Evolutionary conservation across 2,888 invertebrate genomes (phyloP), one percentile per base, ranked within the genome.

Genomic region (Pollenia griseotomentosa): DNA sequence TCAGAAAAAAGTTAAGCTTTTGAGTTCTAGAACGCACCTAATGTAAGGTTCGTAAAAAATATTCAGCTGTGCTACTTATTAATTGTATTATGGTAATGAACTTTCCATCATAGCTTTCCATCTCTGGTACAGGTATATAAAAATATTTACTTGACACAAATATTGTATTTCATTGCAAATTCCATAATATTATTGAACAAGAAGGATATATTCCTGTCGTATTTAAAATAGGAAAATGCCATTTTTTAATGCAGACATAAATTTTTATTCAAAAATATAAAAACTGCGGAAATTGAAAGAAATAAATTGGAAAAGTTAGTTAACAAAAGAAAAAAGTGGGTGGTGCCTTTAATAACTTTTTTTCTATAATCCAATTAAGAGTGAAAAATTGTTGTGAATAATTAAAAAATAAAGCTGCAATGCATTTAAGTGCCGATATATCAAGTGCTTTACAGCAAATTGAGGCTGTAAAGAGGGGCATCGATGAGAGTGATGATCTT

Each of bases 391-490:
- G 74, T 59, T 61, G 23, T 55, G 46, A 68, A 66, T 53, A 79
- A 74, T 57, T 71, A 23, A 55, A 55, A 70, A 70, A 61, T 14
- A 57, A 46, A 40, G 1, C 12, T 14, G 66, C 77, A 81, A 93
- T 93, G 93, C 94, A 93, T 90, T 88, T 94, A 65, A 93, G 92
- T 81, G 93, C 92, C 4, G 98, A 98, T 94, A 97, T 97, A 92
- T 98, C 98, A 53, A 97, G 97, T 92, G 98, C 98, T 87, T 95
- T 98, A 88, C 97, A 97, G 93, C 95, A 98, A 91, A 94, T 98
- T 91, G 98, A 98, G 93, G 97, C 97, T 90, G 97, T 98, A 48
- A 97, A 98, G 93, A 96, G 91, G 95, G 96, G 96, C 78, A 96
- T 98, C 55, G 97, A 97, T 92, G 97, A 97, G 90, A 96, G 96